phyloP scores from a whole-genome alignment of 2,113 vertebrate species.

The Sylvia atricapilla region DNA sequence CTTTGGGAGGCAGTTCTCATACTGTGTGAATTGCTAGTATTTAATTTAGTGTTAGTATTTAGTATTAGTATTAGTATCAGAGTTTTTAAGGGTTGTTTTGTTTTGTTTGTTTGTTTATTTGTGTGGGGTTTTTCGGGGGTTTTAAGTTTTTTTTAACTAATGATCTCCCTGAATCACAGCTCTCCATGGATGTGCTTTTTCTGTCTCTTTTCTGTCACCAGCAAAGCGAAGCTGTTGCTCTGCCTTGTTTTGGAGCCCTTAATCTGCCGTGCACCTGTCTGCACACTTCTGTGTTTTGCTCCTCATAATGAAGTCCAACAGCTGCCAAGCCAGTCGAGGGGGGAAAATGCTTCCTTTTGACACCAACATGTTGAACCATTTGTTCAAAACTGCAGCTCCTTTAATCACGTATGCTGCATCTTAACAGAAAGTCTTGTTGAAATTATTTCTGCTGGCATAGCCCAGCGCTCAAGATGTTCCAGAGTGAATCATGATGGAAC shows the following conservation, averaged over 20 bases:
- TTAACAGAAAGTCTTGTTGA: conserved; percentile 11
- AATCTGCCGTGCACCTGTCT: conserved; percentile 25
- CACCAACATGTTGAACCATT: conserved; percentile 30
- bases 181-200: conserved; percentile 6
- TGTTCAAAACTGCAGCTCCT: conserved; percentile 28
- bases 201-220: background rate
- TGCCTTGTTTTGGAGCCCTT: background rate
- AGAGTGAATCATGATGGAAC: conserved; percentile 27
- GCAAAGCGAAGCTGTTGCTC: background rate
- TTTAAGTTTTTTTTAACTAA: background rate
- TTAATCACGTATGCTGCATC: background rate
- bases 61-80: background rate
- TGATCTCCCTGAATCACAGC: background rate
- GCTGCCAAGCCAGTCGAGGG: conserved; percentile 14
- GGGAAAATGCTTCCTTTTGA: background rate
- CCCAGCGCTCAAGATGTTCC: conserved; percentile 40
- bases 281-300: background rate
- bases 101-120: no score
- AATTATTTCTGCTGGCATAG: conserved; percentile 39
- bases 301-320: background rate
- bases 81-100: background rate
- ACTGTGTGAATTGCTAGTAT: background rate
- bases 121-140: background rate
- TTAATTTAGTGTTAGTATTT: background rate
- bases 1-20: background rate